Conservation (phyloP, 2,888 invertebrate genomes). For the Nomada ruficornis region DNA sequence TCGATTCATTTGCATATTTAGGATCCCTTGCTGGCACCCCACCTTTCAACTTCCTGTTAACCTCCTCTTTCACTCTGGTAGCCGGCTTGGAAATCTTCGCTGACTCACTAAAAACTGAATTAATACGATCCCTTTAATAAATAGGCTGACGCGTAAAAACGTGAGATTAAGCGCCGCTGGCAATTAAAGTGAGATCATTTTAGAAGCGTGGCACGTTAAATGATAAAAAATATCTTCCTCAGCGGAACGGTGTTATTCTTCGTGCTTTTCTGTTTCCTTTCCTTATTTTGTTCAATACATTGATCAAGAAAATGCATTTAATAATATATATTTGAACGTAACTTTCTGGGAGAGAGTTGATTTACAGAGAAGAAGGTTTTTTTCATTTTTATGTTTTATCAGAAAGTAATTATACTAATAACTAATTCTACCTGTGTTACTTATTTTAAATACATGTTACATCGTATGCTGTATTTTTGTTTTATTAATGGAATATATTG, state of each 20-base stretch:
- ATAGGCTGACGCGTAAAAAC: neutral
- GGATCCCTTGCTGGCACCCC: conserved; percentile 66
- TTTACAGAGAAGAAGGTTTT: too few relatives aligned
- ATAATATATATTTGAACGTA: too few relatives aligned
- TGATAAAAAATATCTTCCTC: neutral
- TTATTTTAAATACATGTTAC: too few relatives aligned
- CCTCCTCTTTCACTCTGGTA: conserved; percentile 70
- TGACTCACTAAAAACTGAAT: conserved; percentile 80
- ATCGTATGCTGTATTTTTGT: too few relatives aligned
- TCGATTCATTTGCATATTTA: conserved; percentile 82
- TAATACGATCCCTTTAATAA: conserved; percentile 67
- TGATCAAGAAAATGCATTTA: too few relatives aligned
- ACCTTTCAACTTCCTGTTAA: conserved; percentile 69
- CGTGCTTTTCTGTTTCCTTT: neutral
- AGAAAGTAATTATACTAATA: too few relatives aligned
- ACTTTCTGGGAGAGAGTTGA: too few relatives aligned
- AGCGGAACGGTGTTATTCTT: neutral
- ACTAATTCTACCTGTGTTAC: too few relatives aligned
- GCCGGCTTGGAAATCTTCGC: conserved; percentile 77
- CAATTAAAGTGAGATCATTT: conserved; percentile 21
- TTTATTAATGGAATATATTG: too few relatives aligned
- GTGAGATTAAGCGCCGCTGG: neutral
- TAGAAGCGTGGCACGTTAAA: conserved; percentile 11
- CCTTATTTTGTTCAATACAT: too few relatives aligned
- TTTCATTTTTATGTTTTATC: too few relatives aligned